Evolutionary conservation across 2,113 vertebrate species (phyloP).

Genomic region (Lampris incognitus): DNA sequence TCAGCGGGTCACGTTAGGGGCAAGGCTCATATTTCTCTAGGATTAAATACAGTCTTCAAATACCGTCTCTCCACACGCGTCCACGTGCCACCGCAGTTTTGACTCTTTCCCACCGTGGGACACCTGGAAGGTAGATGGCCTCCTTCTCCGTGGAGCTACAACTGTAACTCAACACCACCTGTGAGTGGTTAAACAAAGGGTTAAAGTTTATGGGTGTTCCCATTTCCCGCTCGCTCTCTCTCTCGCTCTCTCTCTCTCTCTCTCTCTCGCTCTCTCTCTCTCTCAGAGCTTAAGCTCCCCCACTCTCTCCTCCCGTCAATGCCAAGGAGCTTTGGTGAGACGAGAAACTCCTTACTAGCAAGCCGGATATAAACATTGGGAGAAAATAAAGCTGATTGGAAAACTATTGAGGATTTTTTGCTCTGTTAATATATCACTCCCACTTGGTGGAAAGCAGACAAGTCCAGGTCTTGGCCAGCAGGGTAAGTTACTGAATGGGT

Average conservation of each 20-base stretch:
- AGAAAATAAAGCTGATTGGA: conserved; percentile 1
- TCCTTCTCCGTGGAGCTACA: neutral
- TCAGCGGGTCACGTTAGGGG: neutral
- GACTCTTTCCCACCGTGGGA: neutral
- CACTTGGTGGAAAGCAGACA: conserved; percentile 1
- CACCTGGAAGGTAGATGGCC: conserved; percentile 26
- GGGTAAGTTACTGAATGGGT: conserved; percentile 64
- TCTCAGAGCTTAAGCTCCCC: conserved; percentile 60
- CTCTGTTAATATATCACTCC: conserved; percentile 3
- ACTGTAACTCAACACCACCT: conserved; percentile 35
- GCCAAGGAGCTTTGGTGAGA: conserved; percentile 62
- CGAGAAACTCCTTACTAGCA: conserved; percentile 30
- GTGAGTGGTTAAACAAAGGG: conserved; percentile 59
- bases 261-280: conserved; percentile 60
- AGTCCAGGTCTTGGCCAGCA: neutral
- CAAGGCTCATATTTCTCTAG: neutral
- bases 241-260: conserved; percentile 38
- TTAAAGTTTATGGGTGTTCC: conserved; percentile 70
- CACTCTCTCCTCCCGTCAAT: conserved; percentile 56
- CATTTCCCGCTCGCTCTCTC: conserved; percentile 44
- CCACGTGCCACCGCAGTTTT: neutral
- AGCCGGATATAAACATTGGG: conserved; percentile 49
- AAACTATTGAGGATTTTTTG: conserved; percentile 24
- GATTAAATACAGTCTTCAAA: conserved; percentile 5
- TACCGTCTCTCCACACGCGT: conserved; percentile 5